These are phyloP conservation scores for Anarhynchus alexandrinus DNA, from an alignment of 2,113 vertebrate species.

Conservation along the genomic window DNA sequence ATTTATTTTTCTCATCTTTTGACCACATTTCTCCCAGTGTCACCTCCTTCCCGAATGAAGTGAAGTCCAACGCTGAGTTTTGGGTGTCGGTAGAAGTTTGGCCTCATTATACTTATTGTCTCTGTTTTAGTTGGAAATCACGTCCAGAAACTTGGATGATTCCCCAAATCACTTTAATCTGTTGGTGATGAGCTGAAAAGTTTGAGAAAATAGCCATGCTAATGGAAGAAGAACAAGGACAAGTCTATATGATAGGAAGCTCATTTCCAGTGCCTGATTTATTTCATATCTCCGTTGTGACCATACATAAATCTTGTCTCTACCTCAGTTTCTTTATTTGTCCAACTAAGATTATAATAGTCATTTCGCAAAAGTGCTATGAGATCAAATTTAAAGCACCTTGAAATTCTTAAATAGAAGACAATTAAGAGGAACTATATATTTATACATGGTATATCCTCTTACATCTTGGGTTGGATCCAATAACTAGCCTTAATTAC, in stretches of 20 bases:
- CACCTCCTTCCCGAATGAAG: neutral
- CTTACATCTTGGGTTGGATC: slow-evolving; percentile 51
- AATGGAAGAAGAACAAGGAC: slow-evolving; percentile 60
- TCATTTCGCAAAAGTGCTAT: slow-evolving; percentile 20
- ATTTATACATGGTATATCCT: slow-evolving; percentile 55
- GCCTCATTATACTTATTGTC: neutral
- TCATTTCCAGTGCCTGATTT: slow-evolving; percentile 55
- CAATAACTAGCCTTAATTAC: slow-evolving; percentile 51
- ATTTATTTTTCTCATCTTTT: slow-evolving; percentile 56
- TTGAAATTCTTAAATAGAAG: slow-evolving; percentile 57
- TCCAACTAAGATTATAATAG: slow-evolving; percentile 29
- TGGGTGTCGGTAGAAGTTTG: neutral
- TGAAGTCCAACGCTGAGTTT: neutral
- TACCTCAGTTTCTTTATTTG: slow-evolving; percentile 63
- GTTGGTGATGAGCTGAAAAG: slow-evolving; percentile 61
- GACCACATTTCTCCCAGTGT: neutral
- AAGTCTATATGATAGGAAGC: slow-evolving; percentile 53
- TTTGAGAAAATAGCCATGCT: slow-evolving; percentile 45
- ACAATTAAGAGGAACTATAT: slow-evolving; percentile 57
- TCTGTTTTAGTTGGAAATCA: slow-evolving; percentile 32
- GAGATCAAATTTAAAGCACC: slow-evolving; percentile 56
- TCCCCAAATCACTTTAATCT: slow-evolving; percentile 57
- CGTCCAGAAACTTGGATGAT: slow-evolving; percentile 35
- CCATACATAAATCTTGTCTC: slow-evolving; percentile 33
- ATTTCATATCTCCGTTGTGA: neutral